phyloP scores from a whole-genome alignment of 2,797 vertebrate genomes.

The Myioborus miniatus region DNA sequence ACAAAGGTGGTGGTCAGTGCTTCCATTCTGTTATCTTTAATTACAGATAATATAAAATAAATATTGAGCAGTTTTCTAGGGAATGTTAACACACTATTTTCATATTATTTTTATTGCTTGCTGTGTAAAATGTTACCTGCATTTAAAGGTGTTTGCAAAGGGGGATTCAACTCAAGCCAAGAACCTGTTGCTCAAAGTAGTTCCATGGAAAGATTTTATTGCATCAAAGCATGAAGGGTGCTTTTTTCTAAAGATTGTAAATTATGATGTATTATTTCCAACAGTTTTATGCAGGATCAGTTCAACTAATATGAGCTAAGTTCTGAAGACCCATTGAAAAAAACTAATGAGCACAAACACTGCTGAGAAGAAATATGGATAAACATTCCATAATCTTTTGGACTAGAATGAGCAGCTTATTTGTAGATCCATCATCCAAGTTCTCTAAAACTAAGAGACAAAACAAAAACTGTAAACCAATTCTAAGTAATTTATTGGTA shows the following conservation, averaged over 20 bases:
- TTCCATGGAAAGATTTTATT: not conserved
- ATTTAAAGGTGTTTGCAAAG: not conserved
- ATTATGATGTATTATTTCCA: not conserved
- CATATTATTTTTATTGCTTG: fast-evolving
- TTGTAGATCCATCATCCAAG: not conserved
- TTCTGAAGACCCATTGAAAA: not conserved
- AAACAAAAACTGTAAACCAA: not conserved
- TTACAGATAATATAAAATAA: not conserved
- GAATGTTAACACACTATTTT: not conserved
- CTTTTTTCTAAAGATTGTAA: not conserved
- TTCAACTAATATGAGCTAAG: not conserved
- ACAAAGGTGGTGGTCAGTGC: not conserved
- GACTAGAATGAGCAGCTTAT: not conserved
- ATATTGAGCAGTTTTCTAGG: not conserved
- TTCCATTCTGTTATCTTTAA: not conserved
- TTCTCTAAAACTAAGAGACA: not conserved
- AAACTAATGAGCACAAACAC: not conserved
- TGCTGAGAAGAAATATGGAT: not conserved
- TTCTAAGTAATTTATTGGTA: not conserved
- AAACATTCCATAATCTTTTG: not conserved
- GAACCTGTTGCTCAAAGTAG: not conserved
- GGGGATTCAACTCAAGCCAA: not conserved
- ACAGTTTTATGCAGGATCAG: not conserved
- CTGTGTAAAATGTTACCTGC: not conserved
- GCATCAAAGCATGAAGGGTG: not conserved